Conservation (phyloP, 1,140 invertebrate genomes). For the Antheraea pernyi region DNA sequence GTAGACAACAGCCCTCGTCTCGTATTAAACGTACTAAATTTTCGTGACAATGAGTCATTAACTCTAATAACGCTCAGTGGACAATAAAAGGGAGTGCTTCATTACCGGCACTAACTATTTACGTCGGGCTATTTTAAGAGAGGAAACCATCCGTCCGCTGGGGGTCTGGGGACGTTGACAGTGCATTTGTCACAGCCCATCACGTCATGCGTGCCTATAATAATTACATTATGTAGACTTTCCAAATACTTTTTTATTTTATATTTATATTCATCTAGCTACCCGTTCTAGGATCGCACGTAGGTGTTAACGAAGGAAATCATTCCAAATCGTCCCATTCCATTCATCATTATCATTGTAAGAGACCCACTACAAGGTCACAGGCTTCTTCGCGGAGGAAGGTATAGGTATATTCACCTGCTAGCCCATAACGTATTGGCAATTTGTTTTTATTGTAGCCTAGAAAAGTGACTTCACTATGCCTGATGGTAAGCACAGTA, state of each 20-base stretch:
- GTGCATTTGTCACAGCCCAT: background rate
- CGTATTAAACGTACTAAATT: background rate
- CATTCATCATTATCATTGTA: no score
- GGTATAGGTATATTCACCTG: no score
- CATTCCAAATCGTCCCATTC: no score
- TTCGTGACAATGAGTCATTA: slow-evolving; percentile 2
- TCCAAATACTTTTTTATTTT: background rate
- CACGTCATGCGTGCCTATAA: background rate
- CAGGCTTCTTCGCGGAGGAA: no score
- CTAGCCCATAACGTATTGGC: no score
- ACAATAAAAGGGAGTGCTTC: slow-evolving; percentile 12
- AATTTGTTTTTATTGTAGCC: no score
- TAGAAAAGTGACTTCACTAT: no score
- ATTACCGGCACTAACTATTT: slow-evolving; percentile 25
- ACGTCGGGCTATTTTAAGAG: slow-evolving; percentile 29
- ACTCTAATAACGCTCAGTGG: slow-evolving; percentile 2
- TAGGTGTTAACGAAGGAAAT: no score
- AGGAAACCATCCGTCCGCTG: slow-evolving; percentile 35
- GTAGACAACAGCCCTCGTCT: background rate
- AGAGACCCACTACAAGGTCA: no score
- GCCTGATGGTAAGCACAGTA: no score
- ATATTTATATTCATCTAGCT: background rate
- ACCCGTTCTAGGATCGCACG: no score
- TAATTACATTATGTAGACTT: background rate
- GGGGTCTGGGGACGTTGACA: slow-evolving; percentile 27